phyloP scores from a whole-genome alignment of 2,113 vertebrate species.

The Prochilodus magdalenae region DNA sequence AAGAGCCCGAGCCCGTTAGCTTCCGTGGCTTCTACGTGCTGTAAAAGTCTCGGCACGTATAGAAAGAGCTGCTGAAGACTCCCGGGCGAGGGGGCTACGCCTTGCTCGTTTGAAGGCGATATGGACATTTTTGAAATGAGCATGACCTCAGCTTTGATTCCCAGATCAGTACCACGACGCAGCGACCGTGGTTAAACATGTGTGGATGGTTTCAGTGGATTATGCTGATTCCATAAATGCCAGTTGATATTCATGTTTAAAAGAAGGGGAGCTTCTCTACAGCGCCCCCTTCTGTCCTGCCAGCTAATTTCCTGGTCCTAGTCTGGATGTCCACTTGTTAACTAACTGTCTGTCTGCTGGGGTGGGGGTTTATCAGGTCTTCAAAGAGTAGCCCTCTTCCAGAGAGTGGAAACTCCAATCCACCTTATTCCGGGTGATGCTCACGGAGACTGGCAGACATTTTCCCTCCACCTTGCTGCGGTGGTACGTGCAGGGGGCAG shows the following conservation, averaged over 20 bases:
- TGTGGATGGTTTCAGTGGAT: no score
- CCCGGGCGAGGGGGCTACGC: not conserved
- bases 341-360: not conserved
- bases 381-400: no score
- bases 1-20: conserved; percentile 71
- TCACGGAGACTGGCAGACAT: no score
- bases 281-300: not conserved
- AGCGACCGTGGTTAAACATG: no score
- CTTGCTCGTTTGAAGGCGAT: not conserved
- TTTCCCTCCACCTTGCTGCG: no score
- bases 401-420: no score
- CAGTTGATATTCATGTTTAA: not conserved
- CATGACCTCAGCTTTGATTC: not conserved
- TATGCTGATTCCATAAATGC: no score
- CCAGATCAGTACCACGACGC: not conserved
- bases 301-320: not conserved
- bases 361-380: not conserved
- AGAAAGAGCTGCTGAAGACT: not conserved
- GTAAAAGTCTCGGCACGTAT: not conserved
- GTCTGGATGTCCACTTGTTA: not conserved
- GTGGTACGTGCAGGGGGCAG: no score
- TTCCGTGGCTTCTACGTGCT: conserved; percentile 43
- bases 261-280: not conserved
- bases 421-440: no score
- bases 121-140: not conserved